These are phyloP conservation scores for Trachythela sp. DNA, from an alignment of 64 coral and sea anemone genomes.

Conservation along the genomic window DNA sequence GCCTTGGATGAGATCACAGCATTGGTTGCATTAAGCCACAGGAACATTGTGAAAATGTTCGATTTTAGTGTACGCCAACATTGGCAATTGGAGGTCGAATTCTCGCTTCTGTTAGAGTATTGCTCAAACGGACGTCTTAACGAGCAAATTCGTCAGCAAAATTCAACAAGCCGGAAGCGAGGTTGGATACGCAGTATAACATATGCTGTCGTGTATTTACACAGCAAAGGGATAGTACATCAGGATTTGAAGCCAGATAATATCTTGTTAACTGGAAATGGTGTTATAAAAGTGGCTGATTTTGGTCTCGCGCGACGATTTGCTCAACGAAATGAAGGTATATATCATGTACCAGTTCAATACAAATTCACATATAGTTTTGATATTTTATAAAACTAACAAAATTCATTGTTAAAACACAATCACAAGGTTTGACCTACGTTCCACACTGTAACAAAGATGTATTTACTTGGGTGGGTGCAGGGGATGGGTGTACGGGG, in stretches of 20 bases:
- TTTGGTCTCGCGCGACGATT: neutral
- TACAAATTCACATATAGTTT: too few species aligned
- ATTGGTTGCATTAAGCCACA: neutral
- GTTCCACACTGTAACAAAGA: too few species aligned
- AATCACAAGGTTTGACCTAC: too few species aligned
- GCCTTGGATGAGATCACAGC: neutral
- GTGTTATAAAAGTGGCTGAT: neutral
- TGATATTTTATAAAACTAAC: too few species aligned
- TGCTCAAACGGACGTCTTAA: neutral
- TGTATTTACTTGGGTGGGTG: too few species aligned
- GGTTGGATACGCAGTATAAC: constrained; percentile 40
- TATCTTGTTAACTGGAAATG: neutral
- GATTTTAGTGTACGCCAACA: neutral
- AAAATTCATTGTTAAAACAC: too few species aligned
- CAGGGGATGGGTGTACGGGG: too few species aligned
- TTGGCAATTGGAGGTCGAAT: neutral
- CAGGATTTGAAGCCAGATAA: constrained; percentile 48
- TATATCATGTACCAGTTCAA: too few species aligned
- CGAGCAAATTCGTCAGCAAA: neutral
- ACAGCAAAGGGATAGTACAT: constrained; percentile 7
- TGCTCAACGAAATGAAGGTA: neutral
- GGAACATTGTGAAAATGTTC: constrained; percentile 29
- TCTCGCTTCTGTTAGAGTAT: neutral
- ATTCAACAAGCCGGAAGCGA: neutral
- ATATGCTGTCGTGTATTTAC: constrained; percentile 30